These are phyloP conservation scores for Oophaga sylvatica DNA, from an alignment of 2,797 vertebrate species.

Conservation along the genomic window DNA sequence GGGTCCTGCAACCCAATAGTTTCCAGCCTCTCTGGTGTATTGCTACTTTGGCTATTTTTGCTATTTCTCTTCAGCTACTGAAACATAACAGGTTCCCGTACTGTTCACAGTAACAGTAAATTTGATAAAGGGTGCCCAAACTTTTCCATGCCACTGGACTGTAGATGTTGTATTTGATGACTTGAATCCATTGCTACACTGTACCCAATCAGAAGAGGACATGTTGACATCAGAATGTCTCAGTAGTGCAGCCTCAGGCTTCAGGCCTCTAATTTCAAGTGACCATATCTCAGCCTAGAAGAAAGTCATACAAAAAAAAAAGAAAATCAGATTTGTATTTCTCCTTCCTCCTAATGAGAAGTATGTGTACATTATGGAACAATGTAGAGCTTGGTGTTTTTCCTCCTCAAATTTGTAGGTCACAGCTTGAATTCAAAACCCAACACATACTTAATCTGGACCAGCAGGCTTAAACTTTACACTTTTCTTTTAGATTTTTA, in stretches of 20 bases:
- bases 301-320: not conserved
- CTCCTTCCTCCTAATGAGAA: not conserved
- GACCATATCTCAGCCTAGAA: not conserved
- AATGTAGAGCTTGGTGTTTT: not conserved
- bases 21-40: too few relatives aligned
- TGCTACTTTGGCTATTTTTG: too few relatives aligned
- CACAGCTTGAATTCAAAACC: not conserved
- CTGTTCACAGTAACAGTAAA: too few relatives aligned
- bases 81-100: too few relatives aligned
- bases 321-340: not conserved
- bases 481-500: not conserved
- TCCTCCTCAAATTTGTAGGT: too few relatives aligned
- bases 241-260: slow-evolving; percentile 14
- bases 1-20: too few relatives aligned
- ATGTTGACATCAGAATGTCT: not conserved
- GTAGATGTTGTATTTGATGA: too few relatives aligned
- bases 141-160: too few relatives aligned
- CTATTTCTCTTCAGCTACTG: too few relatives aligned
- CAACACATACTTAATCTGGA: not conserved
- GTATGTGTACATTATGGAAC: not conserved
- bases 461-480: not conserved
- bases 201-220: too few relatives aligned
- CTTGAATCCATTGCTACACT: too few relatives aligned
- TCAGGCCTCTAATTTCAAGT: not conserved
- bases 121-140: too few relatives aligned